Evolutionary conservation across 2,888 invertebrate genomes (phyloP), one percentile per base, ranked within the genome.

Genomic region (Ashinkailepas kermadecensis): DNA sequence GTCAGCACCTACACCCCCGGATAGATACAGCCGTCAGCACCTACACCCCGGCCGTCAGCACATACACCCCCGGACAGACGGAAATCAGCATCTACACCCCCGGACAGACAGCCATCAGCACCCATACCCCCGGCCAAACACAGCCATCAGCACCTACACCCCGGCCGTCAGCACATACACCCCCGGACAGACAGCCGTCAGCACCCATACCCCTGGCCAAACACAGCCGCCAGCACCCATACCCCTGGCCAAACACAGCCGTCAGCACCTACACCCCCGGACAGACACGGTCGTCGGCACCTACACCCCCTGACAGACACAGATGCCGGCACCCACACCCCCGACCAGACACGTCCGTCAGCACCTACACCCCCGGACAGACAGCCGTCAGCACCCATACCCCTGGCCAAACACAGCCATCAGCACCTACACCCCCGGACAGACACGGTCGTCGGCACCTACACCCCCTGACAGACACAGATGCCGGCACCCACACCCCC

Each of bases 71-170:
- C 12, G 1, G 12, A 39, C 39, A 39, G 1, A 39, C 39, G 7
- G 0, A 2, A 0, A n/a, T 21, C 81, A 83, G 64, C 23, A 83
- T 84, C 64, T 81, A 82, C 65, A 83, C 79, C 57, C 81, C 58
- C 10, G 9, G 9, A 58, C 58, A 58, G 58, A 59, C 4, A 2
- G 13, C 78, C 56, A 21, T 18, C 56, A 79, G 21, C 39, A 64
- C 59, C 25, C 6, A 13, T 8, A 23, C 59, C 21, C 8, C 64
- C 59, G 1, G 25, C 0, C 57, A 23, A 1, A 39, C 15, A 58
- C 3, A 9, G 62, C 39, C 25, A 13, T 62, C 81, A 39, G 62
- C 62, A 59, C 25, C 62, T 57, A 18, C 59, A 13, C 39, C 15
- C 59, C 39, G 3, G 18, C n/a, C n/a, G n/a, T 25, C 59, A 59